Base-by-base conservation (phyloP, 2,797 vertebrate species). In the Linurgus olivaceus region DNA sequence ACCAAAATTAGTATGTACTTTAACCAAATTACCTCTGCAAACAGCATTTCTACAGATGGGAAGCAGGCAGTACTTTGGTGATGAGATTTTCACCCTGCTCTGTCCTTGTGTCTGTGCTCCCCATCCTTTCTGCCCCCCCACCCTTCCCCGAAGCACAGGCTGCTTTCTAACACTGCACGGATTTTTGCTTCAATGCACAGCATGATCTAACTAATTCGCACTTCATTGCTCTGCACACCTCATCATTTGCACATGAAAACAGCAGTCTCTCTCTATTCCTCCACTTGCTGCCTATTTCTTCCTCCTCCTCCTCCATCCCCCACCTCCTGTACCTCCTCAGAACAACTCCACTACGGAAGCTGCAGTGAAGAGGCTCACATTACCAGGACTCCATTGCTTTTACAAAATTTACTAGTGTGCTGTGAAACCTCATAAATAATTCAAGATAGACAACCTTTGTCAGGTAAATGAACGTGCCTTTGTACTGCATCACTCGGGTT, bases 341-440 rank as follows among this genome's bases (percentile, higher is more conserved):
- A 50, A 80, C n/a, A 94, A 55, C 83, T 84, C 70, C 74, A 35
- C 81, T 59, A 82, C 8, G 2, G 88, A 73, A 90, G 84, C 86
- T 73, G 76, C 70, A 91, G 62, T 4, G 63, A 93, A 78, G 86
- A 90, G 79, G 70, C 74, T 93, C 94, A 91, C 26, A 11, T 94
- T 96, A 94, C 92, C 48, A 82, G 55, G 83, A 88, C 86, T 90
- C 79, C 80, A 79, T 54, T 54, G 77, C 91, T 94, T 90, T 72
- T 93, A 96, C 94, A 93, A 94, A 97, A 92, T 95, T 93, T 94
- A 94, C 94, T 61, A 94, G 83, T 51, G 17, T n/a, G 84, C 94
- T 52, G 82, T 45, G 86, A 88, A 94, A 62, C 54, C 58, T 90
- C 62, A 96, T 96, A 81, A 96, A 97, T 96, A 94, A 96, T 96